Percentiles rank a stretch among this genome's conserved stretches.
phyloP scores from a whole-genome alignment of 2,797 vertebrate genomes.

The Aratinga solstitialis region DNA sequence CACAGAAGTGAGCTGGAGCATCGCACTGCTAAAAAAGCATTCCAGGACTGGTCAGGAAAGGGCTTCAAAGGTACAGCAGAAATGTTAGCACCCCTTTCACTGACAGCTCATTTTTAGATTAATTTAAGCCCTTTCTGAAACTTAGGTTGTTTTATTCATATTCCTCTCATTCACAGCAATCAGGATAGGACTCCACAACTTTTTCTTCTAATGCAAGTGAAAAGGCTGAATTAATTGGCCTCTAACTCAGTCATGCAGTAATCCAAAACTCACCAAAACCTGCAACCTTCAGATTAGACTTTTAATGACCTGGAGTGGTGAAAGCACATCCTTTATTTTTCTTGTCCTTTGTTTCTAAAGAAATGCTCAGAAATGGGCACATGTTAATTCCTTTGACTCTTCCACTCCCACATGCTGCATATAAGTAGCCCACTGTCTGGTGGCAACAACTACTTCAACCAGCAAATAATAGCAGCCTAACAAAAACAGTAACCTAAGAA shows the following conservation, averaged over 20 bases:
- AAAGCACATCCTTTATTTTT: background rate
- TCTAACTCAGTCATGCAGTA: background rate
- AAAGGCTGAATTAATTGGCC: background rate
- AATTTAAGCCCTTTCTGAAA: background rate
- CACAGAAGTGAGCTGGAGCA: background rate
- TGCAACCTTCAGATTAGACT: background rate
- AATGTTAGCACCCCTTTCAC: background rate
- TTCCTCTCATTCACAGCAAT: background rate
- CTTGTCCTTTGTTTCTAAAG: constrained; percentile 8
- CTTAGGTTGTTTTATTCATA: background rate
- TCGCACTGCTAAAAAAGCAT: background rate
- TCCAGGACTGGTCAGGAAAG: background rate
- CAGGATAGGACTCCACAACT: background rate
- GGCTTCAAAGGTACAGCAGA: background rate
- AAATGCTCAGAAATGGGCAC: background rate
- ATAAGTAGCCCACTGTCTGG: background rate
- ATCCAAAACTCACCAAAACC: background rate
- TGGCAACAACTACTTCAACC: background rate
- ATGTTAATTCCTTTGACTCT: background rate
- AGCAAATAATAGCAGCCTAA: background rate
- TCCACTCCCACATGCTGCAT: background rate
- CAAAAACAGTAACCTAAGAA: background rate
- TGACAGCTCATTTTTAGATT: background rate
- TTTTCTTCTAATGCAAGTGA: background rate
- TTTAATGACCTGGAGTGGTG: background rate